A percentile compares a stretch with the other conserved stretches of the same genome.
These are phyloP conservation scores for Selene dorsalis DNA, from an alignment of 2,797 vertebrate species.

Conservation along the genomic window DNA sequence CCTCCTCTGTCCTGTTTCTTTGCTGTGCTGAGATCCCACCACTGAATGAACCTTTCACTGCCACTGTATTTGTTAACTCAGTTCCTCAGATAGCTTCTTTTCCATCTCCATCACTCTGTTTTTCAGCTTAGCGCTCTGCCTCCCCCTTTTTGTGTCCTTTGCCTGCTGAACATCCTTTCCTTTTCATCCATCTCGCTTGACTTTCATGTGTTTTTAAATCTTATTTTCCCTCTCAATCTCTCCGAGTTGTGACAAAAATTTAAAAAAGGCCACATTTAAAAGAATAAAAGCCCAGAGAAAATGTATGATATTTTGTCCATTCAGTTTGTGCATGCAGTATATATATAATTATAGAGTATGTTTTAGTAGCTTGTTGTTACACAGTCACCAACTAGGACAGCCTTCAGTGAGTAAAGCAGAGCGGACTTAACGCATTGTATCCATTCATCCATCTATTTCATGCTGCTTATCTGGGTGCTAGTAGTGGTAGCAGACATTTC, in stretches of 20 bases:
- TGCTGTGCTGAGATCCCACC: slow-evolving; percentile 1
- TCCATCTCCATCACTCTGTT: neutral
- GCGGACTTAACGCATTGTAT: slow-evolving; percentile 10
- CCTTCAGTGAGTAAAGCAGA: neutral
- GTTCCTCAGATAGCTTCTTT: slow-evolving; percentile 20
- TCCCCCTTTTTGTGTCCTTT: neutral
- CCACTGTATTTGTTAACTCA: slow-evolving; percentile 21
- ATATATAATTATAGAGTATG: neutral
- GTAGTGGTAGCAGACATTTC: slow-evolving; percentile 11
- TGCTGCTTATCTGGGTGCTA: neutral
- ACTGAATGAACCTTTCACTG: neutral
- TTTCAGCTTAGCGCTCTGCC: slow-evolving; percentile 1
- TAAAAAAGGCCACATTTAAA: neutral
- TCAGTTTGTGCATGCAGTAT: neutral
- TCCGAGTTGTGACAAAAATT: neutral
- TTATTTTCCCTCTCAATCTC: too few relatives aligned
- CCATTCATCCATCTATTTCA: slow-evolving; percentile 21
- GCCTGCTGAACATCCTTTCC: neutral
- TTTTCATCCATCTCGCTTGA: neutral
- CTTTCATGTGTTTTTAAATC: neutral
- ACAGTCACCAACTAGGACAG: neutral
- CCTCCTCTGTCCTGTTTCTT: slow-evolving; percentile 8
- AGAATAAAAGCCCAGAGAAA: neutral
- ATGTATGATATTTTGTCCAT: neutral
- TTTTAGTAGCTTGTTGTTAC: neutral